A percentile compares a stretch with the other conserved stretches of the same genome.
phyloP scores from a whole-genome alignment of 1,140 invertebrate genomes.

The Cherax destructor region DNA sequence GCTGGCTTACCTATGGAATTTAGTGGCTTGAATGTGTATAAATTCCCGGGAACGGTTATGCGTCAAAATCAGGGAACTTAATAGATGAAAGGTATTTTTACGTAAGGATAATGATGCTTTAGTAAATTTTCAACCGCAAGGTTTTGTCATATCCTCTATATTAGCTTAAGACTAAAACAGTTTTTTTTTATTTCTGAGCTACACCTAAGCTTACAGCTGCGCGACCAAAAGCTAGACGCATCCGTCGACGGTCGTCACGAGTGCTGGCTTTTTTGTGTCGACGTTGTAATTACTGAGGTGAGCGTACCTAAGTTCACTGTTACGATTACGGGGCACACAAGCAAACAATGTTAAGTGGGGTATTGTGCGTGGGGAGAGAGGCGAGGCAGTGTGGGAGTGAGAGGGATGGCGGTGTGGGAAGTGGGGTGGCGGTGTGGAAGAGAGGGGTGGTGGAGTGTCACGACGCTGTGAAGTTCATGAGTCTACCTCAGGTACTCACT shows the following conservation, averaged over 20 bases:
- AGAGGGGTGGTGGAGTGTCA: not conserved
- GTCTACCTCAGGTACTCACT: not conserved
- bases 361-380: not conserved
- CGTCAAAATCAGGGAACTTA: no score
- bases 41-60: no score
- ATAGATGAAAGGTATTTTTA: no score
- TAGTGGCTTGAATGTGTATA: no score
- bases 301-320: not conserved
- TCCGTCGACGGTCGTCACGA: not conserved
- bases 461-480: not conserved
- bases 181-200: no score
- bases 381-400: not conserved
- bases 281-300: not conserved
- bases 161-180: no score
- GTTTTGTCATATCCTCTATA: no score
- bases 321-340: not conserved
- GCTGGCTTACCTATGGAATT: no score
- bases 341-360: not conserved
- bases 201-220: no score
- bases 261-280: not conserved
- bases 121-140: no score
- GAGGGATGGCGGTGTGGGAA: not conserved
- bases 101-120: no score
- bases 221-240: no score
- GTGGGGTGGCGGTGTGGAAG: not conserved